A percentile compares a stretch with the other conserved stretches of the same genome.
These are phyloP conservation scores for Drosophila atripex DNA, from an alignment of 2,888 invertebrate species.

Conservation along the genomic window DNA sequence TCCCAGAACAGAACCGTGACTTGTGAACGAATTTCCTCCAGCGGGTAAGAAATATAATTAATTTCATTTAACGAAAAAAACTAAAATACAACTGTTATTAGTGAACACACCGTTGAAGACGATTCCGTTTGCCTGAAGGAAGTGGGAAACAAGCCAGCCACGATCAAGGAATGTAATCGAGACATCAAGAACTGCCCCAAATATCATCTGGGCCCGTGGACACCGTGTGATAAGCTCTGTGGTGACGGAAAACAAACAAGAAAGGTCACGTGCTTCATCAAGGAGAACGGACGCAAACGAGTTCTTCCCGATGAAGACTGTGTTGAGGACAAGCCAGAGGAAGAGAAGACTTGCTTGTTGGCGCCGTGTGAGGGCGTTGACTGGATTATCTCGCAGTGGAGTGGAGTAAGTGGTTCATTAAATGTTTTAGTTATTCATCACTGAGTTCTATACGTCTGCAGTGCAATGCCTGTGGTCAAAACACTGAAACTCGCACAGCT, in stretches of 20 bases:
- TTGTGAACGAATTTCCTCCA: slow-evolving; percentile 91
- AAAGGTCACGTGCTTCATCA: slow-evolving; percentile 91
- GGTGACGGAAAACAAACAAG: slow-evolving; percentile 94
- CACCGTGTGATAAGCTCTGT: slow-evolving; percentile 96
- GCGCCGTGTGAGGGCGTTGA: slow-evolving; percentile 95
- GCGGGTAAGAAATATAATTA: slow-evolving; percentile 85
- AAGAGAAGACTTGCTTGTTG: slow-evolving; percentile 89
- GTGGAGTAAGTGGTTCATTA: slow-evolving; percentile 87
- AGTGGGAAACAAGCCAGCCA: slow-evolving; percentile 88
- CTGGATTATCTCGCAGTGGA: slow-evolving; percentile 95
- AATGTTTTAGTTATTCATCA: rapidly evolving
- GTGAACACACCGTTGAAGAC: slow-evolving; percentile 88
- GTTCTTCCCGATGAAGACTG: slow-evolving; percentile 88
- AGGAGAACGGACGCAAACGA: slow-evolving; percentile 87
- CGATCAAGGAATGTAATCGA: slow-evolving; percentile 89
- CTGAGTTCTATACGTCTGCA: slow-evolving; percentile 77
- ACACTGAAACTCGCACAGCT: slow-evolving; percentile 89
- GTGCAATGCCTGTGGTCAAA: slow-evolving; percentile 92
- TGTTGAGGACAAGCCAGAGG: slow-evolving; percentile 88
- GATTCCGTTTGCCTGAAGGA: slow-evolving; percentile 89
- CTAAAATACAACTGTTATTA: slow-evolving; percentile 53
- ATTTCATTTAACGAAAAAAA: not conserved
- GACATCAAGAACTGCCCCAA: slow-evolving; percentile 90
- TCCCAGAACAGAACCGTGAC: slow-evolving; percentile 88
- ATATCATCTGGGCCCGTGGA: slow-evolving; percentile 96